Evolutionary conservation across 2,797 vertebrate genomes (phyloP).

Genomic region (Rhabdomys pumilio): DNA sequence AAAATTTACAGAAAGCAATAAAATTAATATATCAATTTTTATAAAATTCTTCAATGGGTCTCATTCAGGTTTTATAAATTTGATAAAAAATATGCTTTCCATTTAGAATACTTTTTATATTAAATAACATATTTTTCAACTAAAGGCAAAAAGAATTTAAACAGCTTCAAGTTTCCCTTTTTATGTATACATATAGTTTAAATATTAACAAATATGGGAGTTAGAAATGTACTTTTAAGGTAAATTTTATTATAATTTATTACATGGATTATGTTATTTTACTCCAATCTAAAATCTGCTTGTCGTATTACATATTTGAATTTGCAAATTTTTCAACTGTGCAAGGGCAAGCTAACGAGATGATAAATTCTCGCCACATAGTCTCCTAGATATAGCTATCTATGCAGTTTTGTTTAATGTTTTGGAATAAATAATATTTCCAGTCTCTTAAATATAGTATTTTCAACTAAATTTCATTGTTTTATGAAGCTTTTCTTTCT

Average conservation of each 20-base stretch:
- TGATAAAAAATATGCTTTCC: neutral
- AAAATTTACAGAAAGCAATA: neutral
- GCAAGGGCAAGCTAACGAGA: neutral
- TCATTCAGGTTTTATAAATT: neutral
- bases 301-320: neutral
- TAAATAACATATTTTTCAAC: neutral
- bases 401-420: neutral
- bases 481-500: neutral
- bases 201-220: neutral
- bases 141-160: neutral
- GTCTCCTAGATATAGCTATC: neutral
- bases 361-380: neutral
- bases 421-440: neutral
- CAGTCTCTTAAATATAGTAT: slow-evolving; percentile 1
- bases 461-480: neutral
- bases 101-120: neutral
- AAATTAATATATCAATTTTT: neutral
- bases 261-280: neutral
- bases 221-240: neutral
- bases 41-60: neutral
- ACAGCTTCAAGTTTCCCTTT: neutral
- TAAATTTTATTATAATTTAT: neutral
- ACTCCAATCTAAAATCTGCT: neutral
- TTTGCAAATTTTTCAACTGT: fast-evolving
- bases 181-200: neutral